These are phyloP conservation scores for Ichneumoninae sp. DNA, from an alignment of 2,888 invertebrate species.

Conservation along the genomic window DNA sequence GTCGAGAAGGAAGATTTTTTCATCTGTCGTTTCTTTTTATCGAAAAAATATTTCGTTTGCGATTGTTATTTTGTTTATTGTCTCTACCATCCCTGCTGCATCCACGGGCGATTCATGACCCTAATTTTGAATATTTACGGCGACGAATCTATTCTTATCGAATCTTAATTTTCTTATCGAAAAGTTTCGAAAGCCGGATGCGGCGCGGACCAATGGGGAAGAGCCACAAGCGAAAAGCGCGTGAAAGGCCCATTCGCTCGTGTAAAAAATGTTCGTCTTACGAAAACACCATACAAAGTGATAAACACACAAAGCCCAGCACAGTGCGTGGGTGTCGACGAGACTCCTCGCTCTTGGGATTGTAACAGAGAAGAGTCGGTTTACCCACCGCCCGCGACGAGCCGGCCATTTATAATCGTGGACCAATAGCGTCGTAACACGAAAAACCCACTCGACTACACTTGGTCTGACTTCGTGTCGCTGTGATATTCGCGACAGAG, in stretches of 20 bases:
- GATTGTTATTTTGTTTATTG: no score
- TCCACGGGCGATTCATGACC: background rate
- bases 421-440: constrained; percentile 81
- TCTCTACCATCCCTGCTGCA: no score
- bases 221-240: constrained; percentile 5
- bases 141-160: background rate
- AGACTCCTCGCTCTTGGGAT: background rate
- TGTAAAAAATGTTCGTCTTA: background rate
- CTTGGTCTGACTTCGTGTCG: constrained; percentile 32
- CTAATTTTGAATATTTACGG: background rate
- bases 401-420: constrained; percentile 67
- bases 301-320: background rate
- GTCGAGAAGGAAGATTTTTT: no score
- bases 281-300: constrained; percentile 10
- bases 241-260: background rate
- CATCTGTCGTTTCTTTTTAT: no score
- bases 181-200: constrained; percentile 7
- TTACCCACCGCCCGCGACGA: background rate
- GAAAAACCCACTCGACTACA: constrained; percentile 72
- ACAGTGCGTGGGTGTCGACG: constrained; percentile 2
- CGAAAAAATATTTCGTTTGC: no score
- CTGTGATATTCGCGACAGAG: constrained; percentile 8
- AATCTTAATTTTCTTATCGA: background rate
- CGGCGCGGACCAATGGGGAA: background rate
- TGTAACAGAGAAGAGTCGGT: background rate